Percentiles rank a stretch among this genome's conserved stretches.
phyloP scores from a whole-genome alignment of 2,888 invertebrate genomes.

The Sesamia inferens region DNA sequence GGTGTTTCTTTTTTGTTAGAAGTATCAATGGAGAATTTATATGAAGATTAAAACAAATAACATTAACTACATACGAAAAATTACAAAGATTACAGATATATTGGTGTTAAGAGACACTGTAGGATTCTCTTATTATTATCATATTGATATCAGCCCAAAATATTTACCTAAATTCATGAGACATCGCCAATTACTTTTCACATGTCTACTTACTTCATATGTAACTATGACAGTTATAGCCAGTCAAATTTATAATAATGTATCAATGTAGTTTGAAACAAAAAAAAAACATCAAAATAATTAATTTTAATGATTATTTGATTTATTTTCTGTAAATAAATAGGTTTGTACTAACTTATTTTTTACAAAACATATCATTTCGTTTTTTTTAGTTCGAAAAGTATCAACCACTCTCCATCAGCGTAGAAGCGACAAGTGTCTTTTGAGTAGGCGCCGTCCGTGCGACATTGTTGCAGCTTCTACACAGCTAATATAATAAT shows the following conservation, averaged over 20 bases:
- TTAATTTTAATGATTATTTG: not conserved
- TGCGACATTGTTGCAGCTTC: constrained; percentile 81
- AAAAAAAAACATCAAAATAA: not conserved
- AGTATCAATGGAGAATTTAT: too few species aligned
- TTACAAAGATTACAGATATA: not conserved
- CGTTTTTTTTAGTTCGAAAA: constrained; percentile 40
- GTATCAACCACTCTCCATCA: constrained; percentile 71
- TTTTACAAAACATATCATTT: too few species aligned
- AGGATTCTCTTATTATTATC: not conserved
- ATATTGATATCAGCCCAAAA: not conserved
- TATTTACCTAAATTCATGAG: not conserved
- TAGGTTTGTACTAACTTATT: too few species aligned
- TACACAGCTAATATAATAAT: constrained; percentile 80
- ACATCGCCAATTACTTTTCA: not conserved
- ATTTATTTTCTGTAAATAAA: too few species aligned
- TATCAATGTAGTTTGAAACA: not conserved
- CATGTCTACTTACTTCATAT: not conserved
- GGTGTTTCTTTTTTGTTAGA: not conserved
- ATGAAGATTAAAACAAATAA: not conserved
- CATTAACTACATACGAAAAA: not conserved
- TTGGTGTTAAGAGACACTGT: not conserved
- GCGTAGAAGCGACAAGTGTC: constrained; percentile 78
- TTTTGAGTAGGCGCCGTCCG: constrained; percentile 76
- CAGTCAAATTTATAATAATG: not conserved
- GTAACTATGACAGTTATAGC: not conserved